Percentiles rank a stretch among this genome's conserved stretches.
These are phyloP conservation scores for Melanogrammus aeglefinus DNA, from an alignment of 2,797 vertebrate genomes.

Conservation along the genomic window DNA sequence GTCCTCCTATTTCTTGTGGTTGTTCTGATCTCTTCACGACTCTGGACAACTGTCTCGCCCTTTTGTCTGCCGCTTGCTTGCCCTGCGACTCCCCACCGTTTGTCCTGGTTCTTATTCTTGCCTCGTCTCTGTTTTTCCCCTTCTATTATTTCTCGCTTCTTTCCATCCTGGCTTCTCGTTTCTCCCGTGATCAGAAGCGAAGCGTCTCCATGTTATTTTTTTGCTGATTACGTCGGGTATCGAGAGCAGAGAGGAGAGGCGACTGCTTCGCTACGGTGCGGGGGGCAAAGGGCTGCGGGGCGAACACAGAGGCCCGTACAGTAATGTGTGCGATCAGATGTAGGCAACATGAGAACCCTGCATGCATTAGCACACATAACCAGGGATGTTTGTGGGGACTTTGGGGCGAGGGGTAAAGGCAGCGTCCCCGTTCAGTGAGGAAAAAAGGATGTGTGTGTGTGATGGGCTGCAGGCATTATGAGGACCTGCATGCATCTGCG, in stretches of 20 bases:
- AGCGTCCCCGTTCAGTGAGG: neutral
- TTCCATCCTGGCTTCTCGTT: neutral
- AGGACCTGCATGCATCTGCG: neutral
- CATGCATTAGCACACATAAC: neutral
- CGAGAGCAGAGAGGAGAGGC: neutral
- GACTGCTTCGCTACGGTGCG: neutral
- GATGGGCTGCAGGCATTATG: neutral
- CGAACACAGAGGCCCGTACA: slow-evolving; percentile 8
- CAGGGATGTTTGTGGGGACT: no score
- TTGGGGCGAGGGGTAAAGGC: no score
- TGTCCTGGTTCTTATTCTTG: neutral
- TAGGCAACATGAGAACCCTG: no score
- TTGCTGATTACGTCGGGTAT: slow-evolving; percentile 10
- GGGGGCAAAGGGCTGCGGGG: neutral
- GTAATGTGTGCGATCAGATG: neutral
- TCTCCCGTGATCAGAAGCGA: neutral
- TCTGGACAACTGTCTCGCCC: neutral
- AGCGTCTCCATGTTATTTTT: neutral
- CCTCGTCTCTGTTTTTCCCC: neutral
- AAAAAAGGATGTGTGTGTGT: neutral
- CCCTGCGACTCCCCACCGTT: neutral
- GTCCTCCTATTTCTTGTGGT: neutral
- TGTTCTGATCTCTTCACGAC: slow-evolving; percentile 20
- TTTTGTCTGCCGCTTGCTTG: neutral
- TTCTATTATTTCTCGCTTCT: neutral